These are phyloP conservation scores for Drosophila pegasa DNA, from an alignment of 2,888 invertebrate genomes.

Conservation along the genomic window DNA sequence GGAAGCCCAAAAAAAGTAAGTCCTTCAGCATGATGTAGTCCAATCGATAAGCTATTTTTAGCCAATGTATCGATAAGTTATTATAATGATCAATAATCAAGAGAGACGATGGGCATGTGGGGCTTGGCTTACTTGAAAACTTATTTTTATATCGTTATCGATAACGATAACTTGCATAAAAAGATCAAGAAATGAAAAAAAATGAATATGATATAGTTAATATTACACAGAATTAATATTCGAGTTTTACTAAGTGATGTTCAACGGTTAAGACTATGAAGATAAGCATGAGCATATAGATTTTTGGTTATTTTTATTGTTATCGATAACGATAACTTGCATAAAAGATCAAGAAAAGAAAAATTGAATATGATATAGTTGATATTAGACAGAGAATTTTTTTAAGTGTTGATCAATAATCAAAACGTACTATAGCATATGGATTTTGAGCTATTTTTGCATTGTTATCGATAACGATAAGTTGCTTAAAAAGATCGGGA, in stretches of 20 bases:
- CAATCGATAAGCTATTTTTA: not conserved
- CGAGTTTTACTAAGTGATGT: no score
- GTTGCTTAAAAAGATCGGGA: no score
- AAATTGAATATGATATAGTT: not conserved
- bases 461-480: not conserved
- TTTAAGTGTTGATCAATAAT: no score
- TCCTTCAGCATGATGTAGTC: not conserved
- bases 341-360: not conserved
- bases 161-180: not conserved
- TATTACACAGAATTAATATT: no score
- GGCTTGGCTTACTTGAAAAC: no score
- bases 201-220: not conserved
- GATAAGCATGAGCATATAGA: no score
- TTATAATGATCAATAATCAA: not conserved
- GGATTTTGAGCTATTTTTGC: no score
- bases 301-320: no score
- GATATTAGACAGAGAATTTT: no score
- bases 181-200: not conserved
- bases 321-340: not conserved
- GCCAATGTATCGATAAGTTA: not conserved
- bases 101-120: not conserved
- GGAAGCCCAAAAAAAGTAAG: constrained; percentile 41
- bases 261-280: no score
- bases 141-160: not conserved
- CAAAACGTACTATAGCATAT: no score